These are phyloP conservation scores for Amaurobius ferox DNA, from an alignment of 2,888 invertebrate species.

Conservation along the genomic window DNA sequence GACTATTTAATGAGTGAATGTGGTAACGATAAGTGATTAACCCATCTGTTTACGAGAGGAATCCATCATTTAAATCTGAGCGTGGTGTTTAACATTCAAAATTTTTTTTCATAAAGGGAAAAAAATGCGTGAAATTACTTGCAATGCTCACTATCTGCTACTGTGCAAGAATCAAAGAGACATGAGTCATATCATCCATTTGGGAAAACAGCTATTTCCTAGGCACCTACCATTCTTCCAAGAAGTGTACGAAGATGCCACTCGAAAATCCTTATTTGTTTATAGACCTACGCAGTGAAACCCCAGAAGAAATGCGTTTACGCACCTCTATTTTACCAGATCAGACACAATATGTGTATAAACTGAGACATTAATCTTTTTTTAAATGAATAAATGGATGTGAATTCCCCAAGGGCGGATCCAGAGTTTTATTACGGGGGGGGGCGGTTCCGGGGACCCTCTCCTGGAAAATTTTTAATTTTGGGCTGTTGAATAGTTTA, in stretches of 20 bases:
- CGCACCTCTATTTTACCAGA: slow-evolving; percentile 13
- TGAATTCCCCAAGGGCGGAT: no score
- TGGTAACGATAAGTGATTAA: neutral
- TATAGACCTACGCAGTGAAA: neutral
- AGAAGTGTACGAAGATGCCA: slow-evolving; percentile 25
- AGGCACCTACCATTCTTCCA: slow-evolving; percentile 12
- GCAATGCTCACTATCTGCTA: slow-evolving; percentile 34
- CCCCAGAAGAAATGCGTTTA: slow-evolving; percentile 13
- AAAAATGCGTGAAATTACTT: no score
- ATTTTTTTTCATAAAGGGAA: slow-evolving; percentile 33
- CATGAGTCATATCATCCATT: slow-evolving; percentile 7
- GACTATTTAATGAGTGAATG: neutral
- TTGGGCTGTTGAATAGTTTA: no score
- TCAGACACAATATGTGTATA: slow-evolving; percentile 18
- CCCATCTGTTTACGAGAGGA: neutral
- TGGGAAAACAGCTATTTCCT: slow-evolving; percentile 29
- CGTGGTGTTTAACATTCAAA: slow-evolving; percentile 31
- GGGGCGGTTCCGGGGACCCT: no score
- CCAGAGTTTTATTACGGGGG: no score
- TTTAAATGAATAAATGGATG: no score
- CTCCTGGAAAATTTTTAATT: no score
- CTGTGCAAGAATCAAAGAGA: no score
- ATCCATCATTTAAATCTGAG: slow-evolving; percentile 20
- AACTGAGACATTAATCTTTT: neutral
- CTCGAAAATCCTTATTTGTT: slow-evolving; percentile 14